A percentile compares a stretch with the other conserved stretches of the same genome.
Conservation (phyloP, 2,888 invertebrate species). For the Harpalus rufipes region DNA sequence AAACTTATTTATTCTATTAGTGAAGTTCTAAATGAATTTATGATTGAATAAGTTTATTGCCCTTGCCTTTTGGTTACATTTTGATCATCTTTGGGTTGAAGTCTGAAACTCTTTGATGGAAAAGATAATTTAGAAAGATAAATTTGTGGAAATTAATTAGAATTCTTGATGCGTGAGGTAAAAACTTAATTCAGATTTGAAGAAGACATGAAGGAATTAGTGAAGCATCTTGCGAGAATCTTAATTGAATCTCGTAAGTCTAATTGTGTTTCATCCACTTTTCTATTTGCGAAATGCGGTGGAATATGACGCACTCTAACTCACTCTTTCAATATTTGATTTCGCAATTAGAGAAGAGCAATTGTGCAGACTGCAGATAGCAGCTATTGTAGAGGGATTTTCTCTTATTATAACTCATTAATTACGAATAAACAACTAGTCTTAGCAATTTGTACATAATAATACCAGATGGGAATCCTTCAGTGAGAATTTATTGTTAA, state of each 20-base stretch:
- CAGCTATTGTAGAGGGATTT: neutral
- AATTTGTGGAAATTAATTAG: constrained; percentile 45
- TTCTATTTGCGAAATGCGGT: constrained; percentile 45
- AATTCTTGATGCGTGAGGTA: constrained; percentile 42
- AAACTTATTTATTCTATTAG: too few species aligned
- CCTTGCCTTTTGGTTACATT: too few species aligned
- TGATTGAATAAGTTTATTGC: too few species aligned
- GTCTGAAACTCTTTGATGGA: neutral
- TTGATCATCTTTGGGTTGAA: too few species aligned
- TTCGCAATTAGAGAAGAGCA: constrained; percentile 28
- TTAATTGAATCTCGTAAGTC: constrained; percentile 52
- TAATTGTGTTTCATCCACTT: constrained; percentile 55
- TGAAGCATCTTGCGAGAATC: constrained; percentile 38
- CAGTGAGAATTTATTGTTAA: too few species aligned
- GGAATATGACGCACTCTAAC: constrained; percentile 21
- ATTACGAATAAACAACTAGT: constrained; percentile 3
- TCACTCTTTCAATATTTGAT: constrained; percentile 50
- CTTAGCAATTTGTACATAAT: constrained; percentile 3
- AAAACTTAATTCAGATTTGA: constrained; percentile 43
- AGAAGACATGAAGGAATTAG: constrained; percentile 40
- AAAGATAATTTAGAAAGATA: constrained; percentile 41
- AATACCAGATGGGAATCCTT: neutral
- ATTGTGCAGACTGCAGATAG: constrained; percentile 24
- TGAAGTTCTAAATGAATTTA: too few species aligned
- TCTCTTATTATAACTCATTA: constrained; percentile 3